Base-by-base conservation (phyloP, 2,113 vertebrate species). In the Boulengeromyrus knoepffleri region DNA sequence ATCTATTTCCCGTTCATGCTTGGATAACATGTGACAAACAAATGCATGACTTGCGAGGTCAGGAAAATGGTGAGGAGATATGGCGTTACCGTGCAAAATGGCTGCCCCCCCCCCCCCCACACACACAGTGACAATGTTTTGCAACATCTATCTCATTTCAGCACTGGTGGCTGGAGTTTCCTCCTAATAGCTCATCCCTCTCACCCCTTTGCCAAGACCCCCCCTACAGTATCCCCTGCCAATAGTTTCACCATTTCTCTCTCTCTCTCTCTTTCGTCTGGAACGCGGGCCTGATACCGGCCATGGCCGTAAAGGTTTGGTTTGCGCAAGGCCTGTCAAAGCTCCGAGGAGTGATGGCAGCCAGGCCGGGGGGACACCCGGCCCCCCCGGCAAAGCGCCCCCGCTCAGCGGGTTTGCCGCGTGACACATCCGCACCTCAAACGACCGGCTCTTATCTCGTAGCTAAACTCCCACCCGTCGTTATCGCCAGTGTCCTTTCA, bases 51-150 rank as follows among this genome's bases (percentile, higher is more conserved):
- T n/a, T 49, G 80, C 42, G 85, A 92, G 93, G 94, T 90, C 93
- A 93, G 93, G 94, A 94, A 85, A 92, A 85, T 94, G 93, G 93
- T 92, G 94, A 93, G 93, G 91, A 52, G 91, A 91, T 90, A 85
- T 0, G 1, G 80, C 24, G 17, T 45, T 91, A 84, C 88, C 91
- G 56, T 89, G 92, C 21, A 21, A 89, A 88, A 92, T 31, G 66
- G 77, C 87, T 91, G 87, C 90, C 58, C 50, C 50, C 47, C 47
- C 10, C 47, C 46, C 90, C 58, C 50, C 50, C 47, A 10, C 10
- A 10, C 46, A 92, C 92, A 88, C 93, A 94, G 93, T 39, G 93
- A 91, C 94, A 93, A 92, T 90, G 92, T 92, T 46, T 93, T 90
- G 56, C 89, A 45, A 49, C 13, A 56, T 89, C 90, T 85, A 13